phyloP scores from a whole-genome alignment of 2,797 vertebrate species.

The Lacerta bilineata region DNA sequence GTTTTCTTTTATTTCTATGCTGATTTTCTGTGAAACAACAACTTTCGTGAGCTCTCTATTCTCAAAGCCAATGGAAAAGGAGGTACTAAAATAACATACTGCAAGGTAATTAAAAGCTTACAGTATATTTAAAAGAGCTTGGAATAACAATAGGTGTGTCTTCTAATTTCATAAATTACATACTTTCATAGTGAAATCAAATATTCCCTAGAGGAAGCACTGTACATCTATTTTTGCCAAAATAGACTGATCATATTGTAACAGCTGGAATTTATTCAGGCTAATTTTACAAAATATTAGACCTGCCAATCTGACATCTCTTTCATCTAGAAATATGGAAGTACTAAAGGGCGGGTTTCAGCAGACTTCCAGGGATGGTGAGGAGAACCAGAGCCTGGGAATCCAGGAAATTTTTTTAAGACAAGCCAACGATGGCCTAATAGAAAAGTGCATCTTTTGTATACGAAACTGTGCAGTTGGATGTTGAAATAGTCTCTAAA shows the following conservation, averaged over 20 bases:
- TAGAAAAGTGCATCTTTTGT: background rate
- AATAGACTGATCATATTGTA: slow-evolving; percentile 38
- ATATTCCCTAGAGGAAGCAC: slow-evolving; percentile 5
- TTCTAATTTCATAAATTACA: slow-evolving; percentile 45
- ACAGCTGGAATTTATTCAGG: slow-evolving; percentile 39
- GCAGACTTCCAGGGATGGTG: background rate
- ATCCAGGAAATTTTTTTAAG: slow-evolving; percentile 12
- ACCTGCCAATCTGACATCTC: slow-evolving; percentile 50
- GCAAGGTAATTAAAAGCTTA: slow-evolving; percentile 44
- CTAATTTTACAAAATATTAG: slow-evolving; percentile 49
- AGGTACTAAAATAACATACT: slow-evolving; percentile 41
- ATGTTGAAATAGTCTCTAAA: background rate
- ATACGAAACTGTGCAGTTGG: background rate
- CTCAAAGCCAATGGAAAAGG: slow-evolving; percentile 28
- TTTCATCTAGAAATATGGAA: slow-evolving; percentile 39
- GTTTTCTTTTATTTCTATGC: background rate
- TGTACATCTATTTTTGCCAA: slow-evolving; percentile 48
- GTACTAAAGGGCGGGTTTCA: slow-evolving; percentile 12
- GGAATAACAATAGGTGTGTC: slow-evolving; percentile 51
- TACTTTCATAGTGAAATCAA: slow-evolving; percentile 47
- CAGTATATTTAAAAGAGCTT: slow-evolving; percentile 25
- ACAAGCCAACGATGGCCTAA: background rate
- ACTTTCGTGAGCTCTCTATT: slow-evolving; percentile 25
- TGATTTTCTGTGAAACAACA: background rate
- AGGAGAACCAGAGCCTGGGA: background rate